Conservation (phyloP, 2,797 vertebrate genomes). For the Hybognathus amarus region DNA sequence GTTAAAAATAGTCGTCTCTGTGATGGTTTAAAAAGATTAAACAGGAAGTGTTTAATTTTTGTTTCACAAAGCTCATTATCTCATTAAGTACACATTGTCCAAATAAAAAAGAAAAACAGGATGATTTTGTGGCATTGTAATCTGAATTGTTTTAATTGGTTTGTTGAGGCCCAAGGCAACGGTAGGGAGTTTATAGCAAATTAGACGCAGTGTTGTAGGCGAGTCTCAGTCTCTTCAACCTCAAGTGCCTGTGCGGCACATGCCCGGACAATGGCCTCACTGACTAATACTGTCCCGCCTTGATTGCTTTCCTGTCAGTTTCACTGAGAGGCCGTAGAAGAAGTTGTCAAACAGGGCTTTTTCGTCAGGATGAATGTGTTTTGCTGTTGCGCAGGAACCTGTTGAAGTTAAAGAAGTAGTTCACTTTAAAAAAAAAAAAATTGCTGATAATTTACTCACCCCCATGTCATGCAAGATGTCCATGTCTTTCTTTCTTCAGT, state of each 20-base stretch:
- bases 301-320: constrained; percentile 3
- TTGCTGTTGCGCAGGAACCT: constrained; percentile 16
- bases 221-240: background rate
- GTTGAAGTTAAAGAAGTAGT: background rate
- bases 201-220: background rate
- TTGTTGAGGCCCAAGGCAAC: background rate
- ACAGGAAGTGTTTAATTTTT: background rate
- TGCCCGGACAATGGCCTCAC: constrained; percentile 32
- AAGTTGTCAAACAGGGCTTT: constrained; percentile 46
- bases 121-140: background rate
- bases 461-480: no score
- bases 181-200: background rate
- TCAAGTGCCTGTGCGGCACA: constrained; percentile 27
- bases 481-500: no score
- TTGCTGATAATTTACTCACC: no score
- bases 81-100: constrained; percentile 1
- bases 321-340: background rate
- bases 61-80: background rate
- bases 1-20: background rate
- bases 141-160: constrained; percentile 17
- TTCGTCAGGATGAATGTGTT: constrained; percentile 4
- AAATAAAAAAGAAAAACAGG: constrained; percentile 3
- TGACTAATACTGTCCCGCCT: constrained; percentile 35
- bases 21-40: background rate
- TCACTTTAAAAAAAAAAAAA: no score